Conservation (phyloP, 2,797 vertebrate species). For the Thunnus albacares region DNA sequence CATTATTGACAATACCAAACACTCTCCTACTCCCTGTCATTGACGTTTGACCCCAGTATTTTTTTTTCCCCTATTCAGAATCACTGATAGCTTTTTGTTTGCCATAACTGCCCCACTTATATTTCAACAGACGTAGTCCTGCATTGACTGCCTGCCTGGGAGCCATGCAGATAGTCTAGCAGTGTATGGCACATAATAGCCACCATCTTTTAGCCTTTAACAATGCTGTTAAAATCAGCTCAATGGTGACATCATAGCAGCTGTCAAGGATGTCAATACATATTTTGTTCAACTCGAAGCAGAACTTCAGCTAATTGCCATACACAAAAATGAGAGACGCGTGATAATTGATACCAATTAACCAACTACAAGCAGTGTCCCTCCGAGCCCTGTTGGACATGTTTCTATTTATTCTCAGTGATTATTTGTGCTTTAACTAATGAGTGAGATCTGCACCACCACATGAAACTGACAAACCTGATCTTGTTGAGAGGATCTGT, state of each 20-base stretch:
- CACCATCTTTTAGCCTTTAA: constrained; percentile 72
- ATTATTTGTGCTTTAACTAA: constrained; percentile 67
- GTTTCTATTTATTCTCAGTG: constrained; percentile 47
- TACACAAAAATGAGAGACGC: constrained; percentile 57
- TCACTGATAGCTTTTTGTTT: constrained; percentile 87
- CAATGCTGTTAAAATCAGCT: constrained; percentile 68
- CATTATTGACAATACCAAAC: constrained; percentile 83
- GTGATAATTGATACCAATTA: constrained; percentile 76
- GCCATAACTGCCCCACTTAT: constrained; percentile 85
- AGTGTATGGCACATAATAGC: constrained; percentile 66
- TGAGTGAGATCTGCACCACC: constrained; percentile 68
- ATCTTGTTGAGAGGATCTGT: constrained; percentile 48
- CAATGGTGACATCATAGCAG: constrained; percentile 56
- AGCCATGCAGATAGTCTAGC: constrained; percentile 62
- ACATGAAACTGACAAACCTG: constrained; percentile 66
- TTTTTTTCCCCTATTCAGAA: constrained; percentile 76
- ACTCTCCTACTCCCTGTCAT: constrained; percentile 79
- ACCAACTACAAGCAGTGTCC: constrained; percentile 36
- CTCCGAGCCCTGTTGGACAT: constrained; percentile 26
- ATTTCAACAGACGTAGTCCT: constrained; percentile 67
- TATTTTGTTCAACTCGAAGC: constrained; percentile 61
- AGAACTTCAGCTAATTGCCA: constrained; percentile 67
- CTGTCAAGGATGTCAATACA: constrained; percentile 65
- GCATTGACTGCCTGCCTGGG: constrained; percentile 77
- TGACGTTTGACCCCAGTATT: constrained; percentile 82